Conservation (phyloP, 64 coral and sea anemone genomes). For the Catalaphyllia jardinei region DNA sequence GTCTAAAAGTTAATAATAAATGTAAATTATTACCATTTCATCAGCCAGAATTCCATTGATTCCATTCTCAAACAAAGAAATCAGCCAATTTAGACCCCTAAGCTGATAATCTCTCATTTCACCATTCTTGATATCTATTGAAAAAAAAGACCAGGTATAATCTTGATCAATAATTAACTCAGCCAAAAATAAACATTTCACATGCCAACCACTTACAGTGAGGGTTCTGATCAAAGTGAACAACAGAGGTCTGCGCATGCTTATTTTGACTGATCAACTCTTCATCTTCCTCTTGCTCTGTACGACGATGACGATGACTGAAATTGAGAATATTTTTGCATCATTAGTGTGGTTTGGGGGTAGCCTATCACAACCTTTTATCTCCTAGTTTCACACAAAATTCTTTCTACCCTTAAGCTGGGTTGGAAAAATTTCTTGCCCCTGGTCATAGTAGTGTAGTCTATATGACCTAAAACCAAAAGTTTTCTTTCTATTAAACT, state of each 20-base stretch:
- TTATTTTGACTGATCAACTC: slow-evolving; percentile 92
- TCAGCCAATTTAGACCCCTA: slow-evolving; percentile 96
- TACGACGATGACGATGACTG: slow-evolving; percentile 97
- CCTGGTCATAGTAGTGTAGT: no score
- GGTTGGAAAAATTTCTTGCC: no score
- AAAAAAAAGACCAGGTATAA: no score
- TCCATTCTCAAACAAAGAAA: slow-evolving; percentile 97
- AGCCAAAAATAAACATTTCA: no score
- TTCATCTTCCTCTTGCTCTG: slow-evolving; percentile 97
- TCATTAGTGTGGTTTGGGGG: background rate
- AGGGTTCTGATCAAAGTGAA: slow-evolving; percentile 96
- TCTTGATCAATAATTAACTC: no score
- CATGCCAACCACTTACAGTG: slow-evolving; percentile 69
- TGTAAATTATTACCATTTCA: slow-evolving; percentile 82
- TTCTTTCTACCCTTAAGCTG: no score
- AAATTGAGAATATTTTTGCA: background rate
- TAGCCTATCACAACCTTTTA: no score
- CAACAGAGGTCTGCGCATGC: slow-evolving; percentile 80
- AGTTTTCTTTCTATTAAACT: no score
- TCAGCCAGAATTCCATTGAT: slow-evolving; percentile 99
- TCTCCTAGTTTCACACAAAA: no score
- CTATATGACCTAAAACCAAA: no score
- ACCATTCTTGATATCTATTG: slow-evolving; percentile 90
- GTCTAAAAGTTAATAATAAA: background rate
- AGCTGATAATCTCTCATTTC: slow-evolving; percentile 99